Percentiles rank a stretch among this genome's conserved stretches.
These are phyloP conservation scores for Teleopsis dalmanni DNA, from an alignment of 1,140 invertebrate genomes.

Conservation along the genomic window DNA sequence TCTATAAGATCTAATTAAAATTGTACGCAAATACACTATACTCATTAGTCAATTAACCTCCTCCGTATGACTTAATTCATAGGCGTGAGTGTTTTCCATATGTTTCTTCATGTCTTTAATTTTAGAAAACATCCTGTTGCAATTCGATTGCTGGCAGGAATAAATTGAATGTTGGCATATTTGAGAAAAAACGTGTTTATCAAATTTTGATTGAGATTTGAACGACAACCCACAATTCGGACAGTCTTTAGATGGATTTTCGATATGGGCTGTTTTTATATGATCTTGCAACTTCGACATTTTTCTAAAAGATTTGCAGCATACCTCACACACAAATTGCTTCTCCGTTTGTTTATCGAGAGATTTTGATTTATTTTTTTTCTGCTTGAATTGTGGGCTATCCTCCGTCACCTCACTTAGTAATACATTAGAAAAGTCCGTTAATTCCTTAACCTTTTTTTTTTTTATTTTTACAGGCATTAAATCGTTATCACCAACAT, in stretches of 20 bases:
- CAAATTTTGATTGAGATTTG: constrained; percentile 7
- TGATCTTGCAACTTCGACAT: constrained; percentile 3
- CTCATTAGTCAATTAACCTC: no score
- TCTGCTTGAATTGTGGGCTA: no score
- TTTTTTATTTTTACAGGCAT: no score
- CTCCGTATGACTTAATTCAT: no score
- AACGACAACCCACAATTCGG: constrained; percentile 5
- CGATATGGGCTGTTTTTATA: constrained; percentile 8
- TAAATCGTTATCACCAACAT: no score
- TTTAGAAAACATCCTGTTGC: constrained; percentile 8
- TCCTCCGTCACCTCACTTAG: no score
- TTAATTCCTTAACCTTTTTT: no score
- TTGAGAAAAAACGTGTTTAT: constrained; percentile 9
- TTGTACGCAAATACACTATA: no score
- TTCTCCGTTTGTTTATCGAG: not conserved
- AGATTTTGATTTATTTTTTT: not conserved
- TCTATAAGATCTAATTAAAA: no score
- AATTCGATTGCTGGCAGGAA: constrained; percentile 7
- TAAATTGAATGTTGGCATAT: constrained; percentile 1
- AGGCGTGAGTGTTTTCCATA: constrained; percentile 7
- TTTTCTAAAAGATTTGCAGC: not conserved
- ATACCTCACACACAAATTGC: constrained; percentile 4
- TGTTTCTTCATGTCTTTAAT: constrained; percentile 7
- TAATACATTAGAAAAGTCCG: not conserved
- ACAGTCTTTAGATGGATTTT: constrained; percentile 5